These are phyloP conservation scores for Isaurus tuberculatus DNA, from an alignment of 92 coral and sea anemone species.

Conservation along the genomic window DNA sequence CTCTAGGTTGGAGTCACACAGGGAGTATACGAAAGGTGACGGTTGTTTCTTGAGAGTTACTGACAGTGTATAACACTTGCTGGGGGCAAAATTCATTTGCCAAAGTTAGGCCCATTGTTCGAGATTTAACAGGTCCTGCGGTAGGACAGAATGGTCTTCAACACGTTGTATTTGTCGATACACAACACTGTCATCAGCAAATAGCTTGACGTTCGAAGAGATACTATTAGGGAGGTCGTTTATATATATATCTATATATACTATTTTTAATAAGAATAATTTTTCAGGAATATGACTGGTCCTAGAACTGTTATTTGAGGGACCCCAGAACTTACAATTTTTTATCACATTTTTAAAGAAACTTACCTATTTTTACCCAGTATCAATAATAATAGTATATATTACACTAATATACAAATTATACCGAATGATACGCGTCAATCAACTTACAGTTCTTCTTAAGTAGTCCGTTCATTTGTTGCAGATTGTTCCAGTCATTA, in stretches of 20 bases:
- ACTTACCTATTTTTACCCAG: too few relatives aligned
- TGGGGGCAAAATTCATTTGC: background rate
- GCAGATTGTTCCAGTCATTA: conserved; percentile 63
- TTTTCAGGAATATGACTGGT: conserved; percentile 36
- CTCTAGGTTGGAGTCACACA: conserved; percentile 35
- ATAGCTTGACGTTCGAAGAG: conserved; percentile 38
- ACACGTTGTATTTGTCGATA: conserved; percentile 35
- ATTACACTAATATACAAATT: too few relatives aligned
- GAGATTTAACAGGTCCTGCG: conserved; percentile 19
- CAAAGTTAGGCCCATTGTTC: conserved; percentile 18
- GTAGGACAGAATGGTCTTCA: conserved; percentile 35
- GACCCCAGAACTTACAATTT: conserved; percentile 38
- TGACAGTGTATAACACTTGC: conserved; percentile 29
- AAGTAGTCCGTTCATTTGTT: background rate
- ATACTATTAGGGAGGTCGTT: conserved; percentile 23
- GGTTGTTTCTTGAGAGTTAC: conserved; percentile 46
- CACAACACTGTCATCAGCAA: conserved; percentile 40
- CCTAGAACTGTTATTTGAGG: conserved; percentile 51
- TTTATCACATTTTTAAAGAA: too few relatives aligned
- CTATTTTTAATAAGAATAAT: too few relatives aligned
- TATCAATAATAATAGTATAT: too few relatives aligned
- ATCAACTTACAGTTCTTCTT: too few relatives aligned
- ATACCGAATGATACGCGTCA: too few relatives aligned
- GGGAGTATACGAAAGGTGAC: conserved; percentile 37
- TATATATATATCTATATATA: too few relatives aligned